These are phyloP conservation scores for Virgularia gustaviana DNA, from an alignment of 92 coral and sea anemone genomes.

Conservation along the genomic window DNA sequence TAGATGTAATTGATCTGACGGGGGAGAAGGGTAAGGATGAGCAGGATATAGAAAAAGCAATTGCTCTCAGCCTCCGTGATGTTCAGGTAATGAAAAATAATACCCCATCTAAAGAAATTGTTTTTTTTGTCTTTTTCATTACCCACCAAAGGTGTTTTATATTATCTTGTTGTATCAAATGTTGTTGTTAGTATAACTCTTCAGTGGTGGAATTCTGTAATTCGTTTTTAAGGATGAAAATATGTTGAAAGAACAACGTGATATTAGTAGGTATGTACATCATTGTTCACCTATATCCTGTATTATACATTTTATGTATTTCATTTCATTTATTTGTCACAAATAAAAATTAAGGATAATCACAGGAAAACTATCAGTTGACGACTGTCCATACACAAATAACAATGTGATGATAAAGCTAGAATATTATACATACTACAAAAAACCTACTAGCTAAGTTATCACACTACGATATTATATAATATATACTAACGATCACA, in stretches of 20 bases:
- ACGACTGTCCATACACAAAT: too few relatives aligned
- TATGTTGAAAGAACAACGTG: constrained; percentile 80
- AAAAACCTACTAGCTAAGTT: too few relatives aligned
- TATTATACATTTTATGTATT: constrained; percentile 10
- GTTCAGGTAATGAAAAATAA: too few relatives aligned
- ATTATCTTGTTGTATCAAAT: too few relatives aligned
- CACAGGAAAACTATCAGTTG: neutral
- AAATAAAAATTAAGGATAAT: neutral
- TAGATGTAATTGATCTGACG: constrained; percentile 76
- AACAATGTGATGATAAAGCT: too few relatives aligned
- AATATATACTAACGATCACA: too few relatives aligned
- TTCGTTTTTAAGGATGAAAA: constrained; percentile 39
- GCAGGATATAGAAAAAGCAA: constrained; percentile 82
- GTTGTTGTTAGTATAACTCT: too few relatives aligned
- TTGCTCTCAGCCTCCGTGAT: constrained; percentile 77
- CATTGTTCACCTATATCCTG: neutral
- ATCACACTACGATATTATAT: too few relatives aligned
- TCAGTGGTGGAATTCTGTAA: neutral
- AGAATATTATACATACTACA: too few relatives aligned
- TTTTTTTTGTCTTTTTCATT: too few relatives aligned
- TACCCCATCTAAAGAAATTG: too few relatives aligned
- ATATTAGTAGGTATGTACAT: constrained; percentile 67
- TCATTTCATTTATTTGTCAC: constrained; percentile 1
- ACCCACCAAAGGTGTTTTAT: too few relatives aligned
- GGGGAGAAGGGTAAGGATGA: constrained; percentile 67